phyloP scores from a whole-genome alignment of 2,797 vertebrate genomes.

The Falco concolor region DNA sequence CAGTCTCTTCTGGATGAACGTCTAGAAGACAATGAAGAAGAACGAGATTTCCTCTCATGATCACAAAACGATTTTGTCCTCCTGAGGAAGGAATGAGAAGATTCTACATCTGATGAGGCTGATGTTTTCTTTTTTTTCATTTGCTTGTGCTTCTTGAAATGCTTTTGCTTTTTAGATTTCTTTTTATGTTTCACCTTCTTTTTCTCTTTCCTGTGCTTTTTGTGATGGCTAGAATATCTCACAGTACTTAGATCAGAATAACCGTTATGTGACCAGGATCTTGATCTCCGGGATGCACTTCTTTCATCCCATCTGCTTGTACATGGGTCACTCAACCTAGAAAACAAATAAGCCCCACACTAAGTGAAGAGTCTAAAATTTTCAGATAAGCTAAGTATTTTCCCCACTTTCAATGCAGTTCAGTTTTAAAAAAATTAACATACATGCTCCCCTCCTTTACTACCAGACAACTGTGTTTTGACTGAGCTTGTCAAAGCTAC shows the following conservation, averaged over 20 bases:
- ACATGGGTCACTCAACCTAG: slow-evolving; percentile 78
- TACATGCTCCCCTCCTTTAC: accelerated
- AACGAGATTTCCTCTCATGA: slow-evolving; percentile 74
- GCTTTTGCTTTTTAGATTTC: slow-evolving; percentile 90
- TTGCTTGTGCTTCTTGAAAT: slow-evolving; percentile 83
- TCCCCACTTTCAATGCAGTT: neutral
- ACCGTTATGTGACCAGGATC: slow-evolving; percentile 83
- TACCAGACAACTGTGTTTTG: neutral
- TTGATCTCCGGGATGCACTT: slow-evolving; percentile 84
- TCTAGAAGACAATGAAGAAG: slow-evolving; percentile 75
- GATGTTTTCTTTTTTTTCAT: slow-evolving; percentile 65
- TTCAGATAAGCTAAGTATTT: neutral
- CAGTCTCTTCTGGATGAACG: slow-evolving; percentile 75
- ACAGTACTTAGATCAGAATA: slow-evolving; percentile 80
- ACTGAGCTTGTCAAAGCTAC: neutral
- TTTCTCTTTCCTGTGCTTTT: slow-evolving; percentile 83
- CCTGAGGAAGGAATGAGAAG: slow-evolving; percentile 75
- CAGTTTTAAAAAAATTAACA: neutral
- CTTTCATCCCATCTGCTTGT: slow-evolving; percentile 89
- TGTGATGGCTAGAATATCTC: slow-evolving; percentile 75
- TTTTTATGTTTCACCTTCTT: slow-evolving; percentile 92
- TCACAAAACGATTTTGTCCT: slow-evolving; percentile 71
- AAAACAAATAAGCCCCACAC: neutral
- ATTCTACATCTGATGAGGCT: slow-evolving; percentile 71
- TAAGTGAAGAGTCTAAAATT: neutral